Conservation (phyloP, 2,888 invertebrate species). For the Drosophila leonis region DNA sequence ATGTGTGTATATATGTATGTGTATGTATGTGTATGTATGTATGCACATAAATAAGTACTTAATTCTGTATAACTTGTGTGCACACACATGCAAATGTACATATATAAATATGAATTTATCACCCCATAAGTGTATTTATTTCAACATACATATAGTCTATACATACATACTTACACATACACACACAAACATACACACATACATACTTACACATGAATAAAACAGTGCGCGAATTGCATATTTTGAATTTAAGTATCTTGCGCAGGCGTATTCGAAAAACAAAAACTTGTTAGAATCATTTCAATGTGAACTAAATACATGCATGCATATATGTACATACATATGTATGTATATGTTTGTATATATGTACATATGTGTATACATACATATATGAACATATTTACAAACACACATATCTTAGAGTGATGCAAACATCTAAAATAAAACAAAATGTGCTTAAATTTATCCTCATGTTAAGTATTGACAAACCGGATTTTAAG, state of each 20-base stretch:
- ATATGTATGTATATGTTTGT: not conserved
- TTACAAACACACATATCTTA: not conserved
- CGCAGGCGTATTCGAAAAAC: slow-evolving; percentile 18
- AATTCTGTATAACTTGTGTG: not conserved
- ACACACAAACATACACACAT: not conserved
- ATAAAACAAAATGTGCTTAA: not conserved
- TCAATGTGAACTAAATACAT: not conserved
- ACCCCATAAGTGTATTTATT: not conserved
- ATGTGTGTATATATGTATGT: not conserved
- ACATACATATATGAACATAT: not conserved
- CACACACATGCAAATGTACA: not conserved
- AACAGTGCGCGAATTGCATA: slow-evolving; percentile 11
- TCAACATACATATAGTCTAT: not conserved
- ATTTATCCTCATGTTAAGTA: not conserved
- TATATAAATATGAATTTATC: not conserved
- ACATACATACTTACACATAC: not conserved
- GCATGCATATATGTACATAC: not conserved
- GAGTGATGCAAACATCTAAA: not conserved
- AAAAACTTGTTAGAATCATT: slow-evolving; percentile 10
- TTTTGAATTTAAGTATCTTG: slow-evolving; percentile 6
- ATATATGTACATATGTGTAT: not conserved
- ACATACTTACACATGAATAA: not conserved
- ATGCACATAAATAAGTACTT: not conserved
- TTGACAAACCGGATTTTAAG: not conserved
- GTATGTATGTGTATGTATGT: not conserved